Evolutionary conservation across 2,797 vertebrate genomes (phyloP).

Genomic region (Falco peregrinus): DNA sequence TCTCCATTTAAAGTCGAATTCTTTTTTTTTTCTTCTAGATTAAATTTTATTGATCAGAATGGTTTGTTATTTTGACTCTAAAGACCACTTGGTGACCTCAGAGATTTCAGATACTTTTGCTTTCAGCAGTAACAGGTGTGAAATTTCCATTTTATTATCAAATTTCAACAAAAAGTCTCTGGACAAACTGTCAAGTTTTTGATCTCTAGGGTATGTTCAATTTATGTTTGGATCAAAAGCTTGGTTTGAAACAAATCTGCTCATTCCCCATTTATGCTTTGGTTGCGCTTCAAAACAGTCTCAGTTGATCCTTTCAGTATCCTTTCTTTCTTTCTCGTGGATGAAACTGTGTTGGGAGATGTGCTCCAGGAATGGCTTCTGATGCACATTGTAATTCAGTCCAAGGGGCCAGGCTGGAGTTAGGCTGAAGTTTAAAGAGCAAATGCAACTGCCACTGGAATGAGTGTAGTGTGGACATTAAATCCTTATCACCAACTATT

Average conservation of each 20-base stretch:
- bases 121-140: background rate
- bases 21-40: background rate
- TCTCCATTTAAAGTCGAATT: fast-evolving
- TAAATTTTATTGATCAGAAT: background rate
- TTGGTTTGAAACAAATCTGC: background rate
- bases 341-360: background rate
- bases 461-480: background rate
- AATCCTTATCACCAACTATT: background rate
- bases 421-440: background rate
- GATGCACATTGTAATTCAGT: background rate
- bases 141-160: background rate
- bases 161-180: background rate
- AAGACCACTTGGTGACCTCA: background rate
- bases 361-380: background rate
- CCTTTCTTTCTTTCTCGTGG: background rate
- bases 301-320: background rate
- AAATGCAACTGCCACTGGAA: background rate
- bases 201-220: background rate
- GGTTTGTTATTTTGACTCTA: background rate
- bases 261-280: background rate
- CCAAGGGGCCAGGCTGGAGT: background rate
- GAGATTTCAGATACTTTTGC: background rate
- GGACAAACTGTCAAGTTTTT: background rate
- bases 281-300: background rate
- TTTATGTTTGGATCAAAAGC: background rate